Base-by-base conservation (phyloP, 2,797 vertebrate genomes). In the Lepus oiostolus region DNA sequence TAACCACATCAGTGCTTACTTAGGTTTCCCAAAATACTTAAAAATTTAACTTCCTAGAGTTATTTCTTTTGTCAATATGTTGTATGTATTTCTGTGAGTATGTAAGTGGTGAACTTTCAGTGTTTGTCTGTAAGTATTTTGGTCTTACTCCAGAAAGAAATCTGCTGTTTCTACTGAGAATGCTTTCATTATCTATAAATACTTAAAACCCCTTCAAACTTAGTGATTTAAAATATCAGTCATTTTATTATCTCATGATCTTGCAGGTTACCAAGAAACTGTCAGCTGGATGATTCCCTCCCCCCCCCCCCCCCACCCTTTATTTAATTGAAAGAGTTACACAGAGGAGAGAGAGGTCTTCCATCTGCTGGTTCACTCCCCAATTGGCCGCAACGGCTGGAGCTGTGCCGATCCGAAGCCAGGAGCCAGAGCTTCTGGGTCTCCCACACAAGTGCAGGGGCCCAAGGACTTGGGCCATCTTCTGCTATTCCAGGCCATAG, bases 91-190 rank as follows among this genome's bases (percentile, higher is more conserved):
- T 80, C 54, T 79, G 54, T 82, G 72, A 93, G 30, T 54, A 9
- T 71, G 2, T 75, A 88, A 94, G 21, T 81, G 42, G 32, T 85
- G 19, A 88, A 75, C 4, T 54, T 88, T 75, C 22, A 87, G 26
- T 77, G 3, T 76, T 91, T 94, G n/a, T 86, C 10, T 88, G 4
- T 93, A 89, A 90, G 5, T 81, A 19, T 85, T 90, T 86, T 93
- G 38, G 35, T 94, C 42, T 95, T 95, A 62, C 5, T 87, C 14
- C 94, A 92, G 60, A 88, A 92, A 62, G 12, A 35, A 79, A 93
- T 84, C 26, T 88, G 24, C 65, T 94, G 72, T 13, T 76, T 30
- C 63, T 88, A 32, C 54, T 54, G 47, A 74, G 79, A 93, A 68
- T 72, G 5, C n/a, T 91, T 86, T 83, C 65, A 32, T 90, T 95